phyloP scores from a whole-genome alignment of 2,888 invertebrate genomes.

The Empis livida region DNA sequence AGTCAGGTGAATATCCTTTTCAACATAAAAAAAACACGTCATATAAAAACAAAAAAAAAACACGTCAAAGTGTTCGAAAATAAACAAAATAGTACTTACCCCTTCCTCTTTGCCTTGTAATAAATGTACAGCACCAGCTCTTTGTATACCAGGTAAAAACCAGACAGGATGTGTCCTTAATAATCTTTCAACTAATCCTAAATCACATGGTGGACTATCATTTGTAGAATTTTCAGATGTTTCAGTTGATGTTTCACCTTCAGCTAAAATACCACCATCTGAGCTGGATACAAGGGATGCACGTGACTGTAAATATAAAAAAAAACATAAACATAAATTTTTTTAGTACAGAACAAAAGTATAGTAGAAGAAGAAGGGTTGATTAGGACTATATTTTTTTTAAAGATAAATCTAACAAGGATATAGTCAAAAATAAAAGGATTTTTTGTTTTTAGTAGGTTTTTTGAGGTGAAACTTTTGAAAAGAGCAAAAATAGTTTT shows the following conservation, averaged over 20 bases:
- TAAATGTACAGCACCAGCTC: constrained; percentile 86
- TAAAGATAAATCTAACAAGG: no score
- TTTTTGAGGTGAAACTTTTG: no score
- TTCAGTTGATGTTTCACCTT: constrained; percentile 47
- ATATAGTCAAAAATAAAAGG: no score
- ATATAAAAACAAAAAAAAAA: neutral
- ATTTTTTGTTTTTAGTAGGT: no score
- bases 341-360: no score
- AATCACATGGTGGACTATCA: constrained; percentile 62
- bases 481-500: no score
- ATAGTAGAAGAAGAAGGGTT: no score
- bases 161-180: constrained; percentile 89
- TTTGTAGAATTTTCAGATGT: constrained; percentile 41
- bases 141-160: constrained; percentile 87
- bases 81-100: constrained; percentile 40
- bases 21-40: constrained; percentile 3
- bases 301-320: constrained; percentile 26
- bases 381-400: no score
- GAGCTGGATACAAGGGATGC: constrained; percentile 37
- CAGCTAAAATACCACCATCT: constrained; percentile 43
- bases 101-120: constrained; percentile 89
- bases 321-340: no score
- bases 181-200: constrained; percentile 73
- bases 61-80: constrained; percentile 1
- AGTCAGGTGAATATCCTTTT: constrained; percentile 7